Conservation (phyloP, 1,140 invertebrate species). For the Drosophila nebulosa region DNA sequence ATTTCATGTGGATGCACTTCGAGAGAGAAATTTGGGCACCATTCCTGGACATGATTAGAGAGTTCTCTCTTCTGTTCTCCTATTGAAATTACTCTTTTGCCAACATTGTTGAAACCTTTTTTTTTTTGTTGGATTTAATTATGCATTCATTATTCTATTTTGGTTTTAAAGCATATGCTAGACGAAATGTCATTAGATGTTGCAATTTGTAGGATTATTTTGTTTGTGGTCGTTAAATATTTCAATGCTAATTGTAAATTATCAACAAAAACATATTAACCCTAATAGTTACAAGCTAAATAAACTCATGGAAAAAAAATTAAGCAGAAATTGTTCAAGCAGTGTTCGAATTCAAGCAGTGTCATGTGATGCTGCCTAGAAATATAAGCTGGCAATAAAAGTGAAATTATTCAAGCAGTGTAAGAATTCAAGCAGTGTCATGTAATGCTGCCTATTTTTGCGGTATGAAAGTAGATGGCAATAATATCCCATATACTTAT, state of each 20-base stretch:
- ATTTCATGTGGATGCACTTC: background rate
- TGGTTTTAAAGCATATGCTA: background rate
- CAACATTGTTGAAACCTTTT: background rate
- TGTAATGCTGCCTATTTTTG: no score
- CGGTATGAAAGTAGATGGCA: no score
- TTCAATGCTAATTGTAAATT: background rate
- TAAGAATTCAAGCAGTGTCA: no score
- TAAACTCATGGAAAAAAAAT: no score
- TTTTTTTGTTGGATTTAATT: background rate
- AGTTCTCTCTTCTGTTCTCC: background rate
- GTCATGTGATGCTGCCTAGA: no score
- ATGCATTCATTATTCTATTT: conserved; percentile 1
- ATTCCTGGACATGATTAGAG: background rate
- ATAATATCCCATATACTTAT: no score
- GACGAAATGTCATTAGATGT: background rate
- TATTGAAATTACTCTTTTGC: background rate
- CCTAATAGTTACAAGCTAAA: background rate
- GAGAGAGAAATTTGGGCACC: background rate
- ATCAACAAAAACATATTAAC: no score
- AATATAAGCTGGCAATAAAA: no score
- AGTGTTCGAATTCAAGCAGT: no score
- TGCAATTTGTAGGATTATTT: background rate
- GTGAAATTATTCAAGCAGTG: no score
- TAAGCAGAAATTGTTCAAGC: no score
- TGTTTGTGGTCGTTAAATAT: background rate